These are phyloP conservation scores for Clamator glandarius DNA, from an alignment of 2,797 vertebrate genomes.

Conservation along the genomic window DNA sequence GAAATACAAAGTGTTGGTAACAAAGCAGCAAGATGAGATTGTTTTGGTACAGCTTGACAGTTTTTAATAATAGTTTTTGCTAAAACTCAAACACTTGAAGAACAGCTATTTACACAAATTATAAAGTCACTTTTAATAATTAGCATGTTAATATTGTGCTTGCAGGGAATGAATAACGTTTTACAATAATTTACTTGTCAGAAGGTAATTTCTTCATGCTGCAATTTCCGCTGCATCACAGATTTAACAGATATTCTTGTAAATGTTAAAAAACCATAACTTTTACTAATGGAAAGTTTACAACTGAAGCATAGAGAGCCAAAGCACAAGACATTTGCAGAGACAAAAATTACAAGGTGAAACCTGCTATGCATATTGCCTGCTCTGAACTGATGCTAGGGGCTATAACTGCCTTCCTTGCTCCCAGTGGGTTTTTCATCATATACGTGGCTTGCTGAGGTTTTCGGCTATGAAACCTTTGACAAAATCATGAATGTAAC, in stretches of 20 bases:
- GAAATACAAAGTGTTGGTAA: not conserved
- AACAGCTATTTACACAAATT: not conserved
- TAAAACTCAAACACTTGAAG: not conserved
- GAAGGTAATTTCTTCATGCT: not conserved
- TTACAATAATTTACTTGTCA: not conserved
- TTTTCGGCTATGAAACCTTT: not conserved
- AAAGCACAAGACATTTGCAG: not conserved
- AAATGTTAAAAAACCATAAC: not conserved
- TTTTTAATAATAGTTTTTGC: not conserved
- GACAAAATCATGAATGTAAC: not conserved
- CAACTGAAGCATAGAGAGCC: not conserved
- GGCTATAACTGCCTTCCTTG: not conserved
- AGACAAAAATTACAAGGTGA: not conserved
- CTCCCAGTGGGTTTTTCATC: not conserved
- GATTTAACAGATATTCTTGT: not conserved
- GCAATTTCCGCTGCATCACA: not conserved
- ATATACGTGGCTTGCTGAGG: fast-evolving
- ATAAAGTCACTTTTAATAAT: not conserved
- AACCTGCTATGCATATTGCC: not conserved
- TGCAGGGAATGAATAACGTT: not conserved
- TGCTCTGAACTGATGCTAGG: not conserved
- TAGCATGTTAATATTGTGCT: not conserved
- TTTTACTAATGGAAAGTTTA: not conserved
- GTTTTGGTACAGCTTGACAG: not conserved
- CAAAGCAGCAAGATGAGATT: not conserved